Evolutionary conservation across 2,888 invertebrate genomes (phyloP).

Genomic region (Formica aserva): DNA sequence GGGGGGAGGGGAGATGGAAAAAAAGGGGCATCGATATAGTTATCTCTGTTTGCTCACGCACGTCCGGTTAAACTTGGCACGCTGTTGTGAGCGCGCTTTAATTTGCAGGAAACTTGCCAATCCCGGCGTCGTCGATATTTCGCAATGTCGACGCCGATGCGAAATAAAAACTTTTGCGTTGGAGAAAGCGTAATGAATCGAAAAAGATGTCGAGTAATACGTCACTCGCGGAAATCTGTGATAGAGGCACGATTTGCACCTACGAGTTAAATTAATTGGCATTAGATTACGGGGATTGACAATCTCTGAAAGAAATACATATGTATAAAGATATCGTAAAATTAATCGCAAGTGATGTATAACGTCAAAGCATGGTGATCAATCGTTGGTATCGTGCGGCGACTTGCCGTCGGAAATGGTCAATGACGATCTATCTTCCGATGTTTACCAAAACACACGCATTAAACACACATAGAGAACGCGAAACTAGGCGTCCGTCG

Average conservation of each 20-base stretch:
- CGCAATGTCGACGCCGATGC: background rate
- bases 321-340: background rate
- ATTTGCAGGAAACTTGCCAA: constrained; percentile 46
- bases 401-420: background rate
- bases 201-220: background rate
- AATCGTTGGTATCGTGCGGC: background rate
- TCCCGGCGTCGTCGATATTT: constrained; percentile 19
- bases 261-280: background rate
- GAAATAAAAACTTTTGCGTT: constrained; percentile 1
- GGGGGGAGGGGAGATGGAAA: background rate
- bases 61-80: constrained; percentile 46
- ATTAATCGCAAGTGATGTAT: background rate
- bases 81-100: constrained; percentile 42
- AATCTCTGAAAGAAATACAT: background rate
- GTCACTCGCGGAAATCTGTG: background rate
- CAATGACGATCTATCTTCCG: constrained; percentile 39
- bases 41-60: constrained; percentile 59
- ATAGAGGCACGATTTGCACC: background rate
- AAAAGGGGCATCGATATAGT: constrained; percentile 38
- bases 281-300: background rate
- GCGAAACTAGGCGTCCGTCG: constrained; percentile 31
- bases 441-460: constrained; percentile 39
- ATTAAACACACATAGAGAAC: background rate
- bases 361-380: background rate
- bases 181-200: background rate